Evolutionary conservation across 2,797 vertebrate species (phyloP).

Genomic region (Salarias fasciatus): DNA sequence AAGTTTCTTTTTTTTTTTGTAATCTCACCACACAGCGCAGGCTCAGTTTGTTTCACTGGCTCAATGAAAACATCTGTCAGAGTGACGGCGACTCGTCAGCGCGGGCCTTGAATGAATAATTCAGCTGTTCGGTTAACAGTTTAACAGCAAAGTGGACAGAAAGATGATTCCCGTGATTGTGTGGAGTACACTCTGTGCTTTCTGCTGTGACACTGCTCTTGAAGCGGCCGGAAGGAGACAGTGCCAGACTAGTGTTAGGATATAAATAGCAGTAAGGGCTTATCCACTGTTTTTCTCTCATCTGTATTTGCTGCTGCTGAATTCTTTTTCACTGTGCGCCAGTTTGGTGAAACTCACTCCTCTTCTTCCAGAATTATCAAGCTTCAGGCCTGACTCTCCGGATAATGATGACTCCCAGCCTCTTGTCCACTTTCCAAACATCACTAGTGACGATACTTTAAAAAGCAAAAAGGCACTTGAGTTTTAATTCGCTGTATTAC

Average conservation of each 20-base stretch:
- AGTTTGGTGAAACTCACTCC: constrained; percentile 40
- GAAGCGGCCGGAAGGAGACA: constrained; percentile 61
- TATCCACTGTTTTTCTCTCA: constrained; percentile 70
- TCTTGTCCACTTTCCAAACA: constrained; percentile 7
- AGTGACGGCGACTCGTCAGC: background rate
- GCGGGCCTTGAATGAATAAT: constrained; percentile 17
- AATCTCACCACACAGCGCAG: background rate
- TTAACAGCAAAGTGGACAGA: constrained; percentile 17
- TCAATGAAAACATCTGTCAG: background rate
- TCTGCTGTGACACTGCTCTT: constrained; percentile 58
- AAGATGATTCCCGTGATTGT: constrained; percentile 18
- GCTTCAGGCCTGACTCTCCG: background rate
- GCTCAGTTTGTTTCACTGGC: background rate
- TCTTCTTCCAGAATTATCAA: constrained; percentile 9
- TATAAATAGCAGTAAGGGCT: constrained; percentile 78
- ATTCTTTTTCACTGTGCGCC: constrained; percentile 56
- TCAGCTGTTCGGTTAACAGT: constrained; percentile 11
- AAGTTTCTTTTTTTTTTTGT: background rate
- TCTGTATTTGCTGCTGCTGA: constrained; percentile 73
- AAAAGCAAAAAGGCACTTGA: constrained; percentile 9
- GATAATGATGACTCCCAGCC: background rate
- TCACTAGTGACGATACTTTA: constrained; percentile 15
- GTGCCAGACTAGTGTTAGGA: constrained; percentile 69
- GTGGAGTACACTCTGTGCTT: constrained; percentile 46
- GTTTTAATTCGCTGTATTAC: constrained; percentile 7